Conservation (phyloP, 2,888 invertebrate species). For the Philereme vetulata region DNA sequence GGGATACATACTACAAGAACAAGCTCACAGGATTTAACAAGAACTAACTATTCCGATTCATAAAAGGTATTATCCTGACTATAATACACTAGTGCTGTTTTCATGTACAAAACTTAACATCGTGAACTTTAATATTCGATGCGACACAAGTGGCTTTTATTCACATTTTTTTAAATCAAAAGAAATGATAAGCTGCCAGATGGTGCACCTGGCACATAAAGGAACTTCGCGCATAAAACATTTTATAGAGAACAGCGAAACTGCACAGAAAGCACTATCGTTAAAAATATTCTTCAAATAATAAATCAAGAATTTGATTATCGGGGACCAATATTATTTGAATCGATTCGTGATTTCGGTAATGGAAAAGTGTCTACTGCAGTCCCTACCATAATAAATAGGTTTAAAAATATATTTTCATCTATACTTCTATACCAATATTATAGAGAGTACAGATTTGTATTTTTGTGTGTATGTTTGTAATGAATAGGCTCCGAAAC, state of each 20-base stretch:
- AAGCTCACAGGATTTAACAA: no score
- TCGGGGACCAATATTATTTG: neutral
- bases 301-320: slow-evolving; percentile 2
- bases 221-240: slow-evolving; percentile 26
- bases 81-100: no score
- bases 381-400: no score
- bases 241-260: slow-evolving; percentile 21
- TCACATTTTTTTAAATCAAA: slow-evolving; percentile 9
- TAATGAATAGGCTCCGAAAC: no score
- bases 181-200: slow-evolving; percentile 15
- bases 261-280: slow-evolving; percentile 15
- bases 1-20: no score
- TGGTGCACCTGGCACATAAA: slow-evolving; percentile 23
- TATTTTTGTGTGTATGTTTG: no score
- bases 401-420: no score
- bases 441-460: no score
- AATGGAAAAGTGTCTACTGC: neutral
- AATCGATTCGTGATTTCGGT: slow-evolving; percentile 6
- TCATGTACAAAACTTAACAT: neutral
- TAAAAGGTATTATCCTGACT: no score
- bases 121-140: neutral
- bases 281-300: slow-evolving; percentile 12
- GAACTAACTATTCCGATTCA: no score
- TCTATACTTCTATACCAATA: no score
- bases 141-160: slow-evolving; percentile 2